These are phyloP conservation scores for Cygnus buccinator DNA, from an alignment of 2,113 vertebrate species.

Conservation along the genomic window DNA sequence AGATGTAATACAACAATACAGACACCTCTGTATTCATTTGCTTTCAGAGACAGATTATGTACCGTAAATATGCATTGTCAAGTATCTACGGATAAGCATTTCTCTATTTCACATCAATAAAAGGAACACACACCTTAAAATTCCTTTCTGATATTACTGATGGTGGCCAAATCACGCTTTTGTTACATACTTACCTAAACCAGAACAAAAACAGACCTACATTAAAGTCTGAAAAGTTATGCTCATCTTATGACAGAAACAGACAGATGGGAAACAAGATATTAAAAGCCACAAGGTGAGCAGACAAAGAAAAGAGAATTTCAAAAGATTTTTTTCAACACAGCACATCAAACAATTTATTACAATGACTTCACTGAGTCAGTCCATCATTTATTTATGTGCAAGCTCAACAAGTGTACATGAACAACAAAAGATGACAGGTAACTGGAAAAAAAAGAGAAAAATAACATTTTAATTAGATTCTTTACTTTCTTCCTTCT, in stretches of 20 bases:
- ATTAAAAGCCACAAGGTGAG: slow-evolving; percentile 65
- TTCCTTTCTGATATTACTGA: slow-evolving; percentile 56
- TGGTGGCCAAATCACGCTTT: slow-evolving; percentile 42
- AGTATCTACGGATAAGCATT: slow-evolving; percentile 10
- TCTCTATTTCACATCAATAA: slow-evolving; percentile 54
- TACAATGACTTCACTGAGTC: slow-evolving; percentile 61
- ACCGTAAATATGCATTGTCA: slow-evolving; percentile 29
- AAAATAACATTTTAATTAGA: slow-evolving; percentile 49
- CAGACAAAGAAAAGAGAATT: slow-evolving; percentile 75
- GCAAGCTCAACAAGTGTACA: slow-evolving; percentile 37
- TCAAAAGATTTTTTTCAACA: slow-evolving; percentile 66
- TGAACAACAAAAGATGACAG: slow-evolving; percentile 50
- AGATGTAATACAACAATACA: slow-evolving; percentile 25
- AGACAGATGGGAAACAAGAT: slow-evolving; percentile 73
- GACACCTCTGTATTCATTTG: slow-evolving; percentile 34
- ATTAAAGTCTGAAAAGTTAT: slow-evolving; percentile 61
- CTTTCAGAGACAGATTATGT: slow-evolving; percentile 47
- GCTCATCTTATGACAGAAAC: slow-evolving; percentile 59
- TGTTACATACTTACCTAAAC: slow-evolving; percentile 34
- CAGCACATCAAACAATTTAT: slow-evolving; percentile 72
- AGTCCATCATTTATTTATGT: slow-evolving; percentile 64
- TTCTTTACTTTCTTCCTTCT: slow-evolving; percentile 35
- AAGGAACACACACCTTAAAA: slow-evolving; percentile 51
- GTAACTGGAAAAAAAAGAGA: slow-evolving; percentile 48
- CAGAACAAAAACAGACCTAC: slow-evolving; percentile 58